A percentile compares a stretch with the other conserved stretches of the same genome.
phyloP scores from a whole-genome alignment of 2,888 invertebrate genomes.

The Amaurobius ferox region DNA sequence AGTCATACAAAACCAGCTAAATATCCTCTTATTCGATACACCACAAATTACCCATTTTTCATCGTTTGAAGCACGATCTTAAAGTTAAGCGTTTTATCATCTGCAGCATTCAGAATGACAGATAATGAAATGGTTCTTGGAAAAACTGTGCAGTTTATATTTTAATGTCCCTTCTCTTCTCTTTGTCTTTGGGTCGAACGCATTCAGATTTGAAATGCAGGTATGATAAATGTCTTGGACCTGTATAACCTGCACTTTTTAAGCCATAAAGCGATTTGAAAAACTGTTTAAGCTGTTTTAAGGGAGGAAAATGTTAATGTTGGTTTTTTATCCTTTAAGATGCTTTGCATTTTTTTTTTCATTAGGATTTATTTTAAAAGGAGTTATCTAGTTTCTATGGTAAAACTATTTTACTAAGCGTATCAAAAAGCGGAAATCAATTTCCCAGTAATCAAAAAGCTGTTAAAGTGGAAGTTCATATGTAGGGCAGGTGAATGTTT shows the following conservation, averaged over 20 bases:
- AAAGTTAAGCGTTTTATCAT: constrained; percentile 3
- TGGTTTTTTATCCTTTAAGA: too few species aligned
- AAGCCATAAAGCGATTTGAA: not conserved
- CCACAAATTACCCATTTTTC: too few species aligned
- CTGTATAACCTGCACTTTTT: not conserved
- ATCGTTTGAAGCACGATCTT: not conserved
- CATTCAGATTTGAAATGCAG: not conserved
- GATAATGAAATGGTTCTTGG: not conserved
- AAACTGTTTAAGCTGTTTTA: not conserved
- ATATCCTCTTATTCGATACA: too few species aligned
- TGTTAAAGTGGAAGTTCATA: too few species aligned
- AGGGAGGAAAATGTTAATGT: not conserved
- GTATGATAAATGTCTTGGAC: not conserved
- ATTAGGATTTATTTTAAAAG: too few species aligned
- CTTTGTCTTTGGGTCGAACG: not conserved
- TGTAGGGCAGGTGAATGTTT: too few species aligned
- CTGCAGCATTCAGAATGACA: not conserved
- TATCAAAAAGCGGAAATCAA: too few species aligned
- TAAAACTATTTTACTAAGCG: too few species aligned
- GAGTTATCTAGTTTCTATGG: too few species aligned
- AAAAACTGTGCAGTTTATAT: not conserved
- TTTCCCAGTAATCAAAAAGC: too few species aligned
- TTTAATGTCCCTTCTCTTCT: not conserved
- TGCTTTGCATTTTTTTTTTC: not conserved
- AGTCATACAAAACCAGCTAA: not conserved